Percentiles rank a stretch among this genome's conserved stretches.
phyloP scores from a whole-genome alignment of 2,113 vertebrate genomes.

The Nymphicus hollandicus region DNA sequence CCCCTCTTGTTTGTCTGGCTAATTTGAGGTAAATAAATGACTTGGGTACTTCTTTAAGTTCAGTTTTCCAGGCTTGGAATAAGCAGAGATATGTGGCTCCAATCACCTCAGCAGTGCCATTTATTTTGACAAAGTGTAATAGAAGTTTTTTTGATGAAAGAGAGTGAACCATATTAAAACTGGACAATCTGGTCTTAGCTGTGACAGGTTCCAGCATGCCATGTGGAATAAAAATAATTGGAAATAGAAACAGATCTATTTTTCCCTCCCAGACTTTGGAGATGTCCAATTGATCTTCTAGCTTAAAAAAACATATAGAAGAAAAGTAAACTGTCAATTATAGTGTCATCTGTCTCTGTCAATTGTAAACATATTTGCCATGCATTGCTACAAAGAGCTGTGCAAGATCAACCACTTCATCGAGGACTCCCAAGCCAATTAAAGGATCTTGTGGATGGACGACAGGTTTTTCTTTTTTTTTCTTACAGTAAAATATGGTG shows the following conservation, averaged over 20 bases:
- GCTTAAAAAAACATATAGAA: background rate
- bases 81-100: background rate
- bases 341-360: background rate
- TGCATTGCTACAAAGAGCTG: background rate
- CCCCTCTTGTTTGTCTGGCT: background rate
- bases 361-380: background rate
- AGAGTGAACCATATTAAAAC: background rate
- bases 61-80: background rate
- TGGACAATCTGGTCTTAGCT: background rate
- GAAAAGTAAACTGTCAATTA: conserved; percentile 37
- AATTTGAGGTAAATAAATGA: background rate
- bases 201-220: conserved; percentile 14
- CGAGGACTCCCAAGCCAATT: background rate
- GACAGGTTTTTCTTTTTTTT: background rate
- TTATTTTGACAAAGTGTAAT: conserved; percentile 14
- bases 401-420: conserved; percentile 31
- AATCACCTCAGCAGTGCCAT: background rate
- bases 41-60: background rate
- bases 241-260: conserved; percentile 13
- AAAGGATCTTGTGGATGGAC: conserved; percentile 1
- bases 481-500: background rate
- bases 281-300: conserved; percentile 9
- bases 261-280: background rate
- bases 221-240: conserved; percentile 39
- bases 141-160: conserved; percentile 17